Evolutionary conservation across 1,140 invertebrate genomes (phyloP).

Genomic region (Drosophila hydei): DNA sequence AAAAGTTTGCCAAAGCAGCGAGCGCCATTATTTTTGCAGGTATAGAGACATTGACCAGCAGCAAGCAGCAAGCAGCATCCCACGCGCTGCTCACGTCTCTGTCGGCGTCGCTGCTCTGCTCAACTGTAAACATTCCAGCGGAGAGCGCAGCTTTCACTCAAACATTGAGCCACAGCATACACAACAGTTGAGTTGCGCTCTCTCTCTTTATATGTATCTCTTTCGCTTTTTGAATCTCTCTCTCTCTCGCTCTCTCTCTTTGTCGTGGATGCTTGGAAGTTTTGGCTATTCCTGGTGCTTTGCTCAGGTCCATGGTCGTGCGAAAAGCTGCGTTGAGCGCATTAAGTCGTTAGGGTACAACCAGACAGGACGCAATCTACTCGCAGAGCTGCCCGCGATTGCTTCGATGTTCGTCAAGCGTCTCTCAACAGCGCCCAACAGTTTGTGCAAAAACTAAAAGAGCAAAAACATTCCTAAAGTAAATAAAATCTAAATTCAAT

Average conservation of each 20-base stretch:
- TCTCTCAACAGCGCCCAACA: slow-evolving; percentile 66
- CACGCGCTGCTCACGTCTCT: slow-evolving; percentile 45
- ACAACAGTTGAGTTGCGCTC: slow-evolving; percentile 17
- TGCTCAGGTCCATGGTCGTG: slow-evolving; percentile 79
- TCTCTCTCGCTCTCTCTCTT: not conserved
- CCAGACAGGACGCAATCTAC: slow-evolving; percentile 78
- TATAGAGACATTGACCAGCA: slow-evolving; percentile 78
- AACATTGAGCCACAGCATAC: slow-evolving; percentile 36
- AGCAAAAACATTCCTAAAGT: slow-evolving; percentile 7
- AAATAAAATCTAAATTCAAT: slow-evolving; percentile 6
- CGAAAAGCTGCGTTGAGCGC: slow-evolving; percentile 82
- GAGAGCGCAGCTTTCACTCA: slow-evolving; percentile 68
- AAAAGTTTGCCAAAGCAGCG: slow-evolving; percentile 56
- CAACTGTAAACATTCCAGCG: slow-evolving; percentile 77
- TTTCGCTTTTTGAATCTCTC: not conserved
- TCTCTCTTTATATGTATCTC: not conserved
- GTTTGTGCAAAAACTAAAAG: slow-evolving; percentile 55
- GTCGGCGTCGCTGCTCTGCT: slow-evolving; percentile 47
- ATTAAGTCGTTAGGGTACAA: slow-evolving; percentile 83
- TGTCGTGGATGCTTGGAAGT: slow-evolving; percentile 42
- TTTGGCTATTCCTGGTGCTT: slow-evolving; percentile 48
- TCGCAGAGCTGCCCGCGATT: slow-evolving; percentile 67
- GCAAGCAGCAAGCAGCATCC: slow-evolving; percentile 37
- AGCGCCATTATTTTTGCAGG: slow-evolving; percentile 74
- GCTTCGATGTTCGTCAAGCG: slow-evolving; percentile 69